These are phyloP conservation scores for Pachypsylla venusta DNA, from an alignment of 1,140 invertebrate species.

Conservation along the genomic window DNA sequence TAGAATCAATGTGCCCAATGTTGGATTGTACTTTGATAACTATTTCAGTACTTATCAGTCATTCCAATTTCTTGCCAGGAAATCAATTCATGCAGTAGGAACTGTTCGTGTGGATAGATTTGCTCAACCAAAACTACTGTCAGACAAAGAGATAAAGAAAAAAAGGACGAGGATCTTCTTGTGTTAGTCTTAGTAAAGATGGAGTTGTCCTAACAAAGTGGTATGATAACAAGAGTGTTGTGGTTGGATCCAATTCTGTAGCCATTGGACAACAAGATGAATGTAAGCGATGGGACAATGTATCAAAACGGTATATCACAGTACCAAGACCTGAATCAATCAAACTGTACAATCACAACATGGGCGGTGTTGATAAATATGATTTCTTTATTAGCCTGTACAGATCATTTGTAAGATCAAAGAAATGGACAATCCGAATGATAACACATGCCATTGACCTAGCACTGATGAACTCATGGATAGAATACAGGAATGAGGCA, in stretches of 20 bases:
- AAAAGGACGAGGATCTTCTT: constrained; percentile 13
- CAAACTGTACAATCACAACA: constrained; percentile 29
- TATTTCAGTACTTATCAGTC: constrained; percentile 6
- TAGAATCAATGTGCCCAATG: constrained; percentile 8
- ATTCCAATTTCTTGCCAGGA: constrained; percentile 11
- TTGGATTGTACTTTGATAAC: constrained; percentile 16
- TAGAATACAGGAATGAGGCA: constrained; percentile 22
- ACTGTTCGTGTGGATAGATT: constrained; percentile 17
- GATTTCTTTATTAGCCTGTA: constrained; percentile 22
- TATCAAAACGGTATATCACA: constrained; percentile 25
- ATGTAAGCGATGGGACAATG: constrained; percentile 26
- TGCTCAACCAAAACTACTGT: constrained; percentile 12
- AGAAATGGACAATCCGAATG: constrained; percentile 25
- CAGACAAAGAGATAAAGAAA: constrained; percentile 12
- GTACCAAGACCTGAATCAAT: constrained; percentile 28
- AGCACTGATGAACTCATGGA: constrained; percentile 24
- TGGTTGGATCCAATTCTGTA: constrained; percentile 17
- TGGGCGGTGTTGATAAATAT: constrained; percentile 30
- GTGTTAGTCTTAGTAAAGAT: constrained; percentile 12
- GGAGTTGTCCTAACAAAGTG: constrained; percentile 18
- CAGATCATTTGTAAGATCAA: constrained; percentile 11
- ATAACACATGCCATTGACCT: constrained; percentile 25
- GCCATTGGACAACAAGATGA: constrained; percentile 13
- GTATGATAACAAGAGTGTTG: constrained; percentile 18
- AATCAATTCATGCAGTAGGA: constrained; percentile 15